Conservation (phyloP, 2,888 invertebrate species). For the Tanypteryx hageni region DNA sequence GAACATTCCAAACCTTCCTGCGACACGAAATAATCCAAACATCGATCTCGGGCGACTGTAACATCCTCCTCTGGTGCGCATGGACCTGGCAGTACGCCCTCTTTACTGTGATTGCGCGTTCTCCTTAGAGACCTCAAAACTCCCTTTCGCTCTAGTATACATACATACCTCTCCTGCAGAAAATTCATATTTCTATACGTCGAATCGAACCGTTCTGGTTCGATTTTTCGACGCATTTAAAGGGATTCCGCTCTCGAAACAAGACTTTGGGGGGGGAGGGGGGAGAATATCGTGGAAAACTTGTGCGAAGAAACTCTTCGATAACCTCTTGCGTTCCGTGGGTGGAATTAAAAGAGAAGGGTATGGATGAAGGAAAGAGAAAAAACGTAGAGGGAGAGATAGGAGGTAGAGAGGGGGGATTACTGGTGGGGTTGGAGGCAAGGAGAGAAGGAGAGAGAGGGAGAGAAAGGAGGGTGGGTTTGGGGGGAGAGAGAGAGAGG, state of each 20-base stretch:
- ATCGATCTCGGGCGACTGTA: no score
- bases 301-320: background rate
- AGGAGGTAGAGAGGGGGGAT: no score
- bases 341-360: slow-evolving; percentile 29
- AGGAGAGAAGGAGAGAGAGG: no score
- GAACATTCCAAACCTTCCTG: no score
- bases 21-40: no score
- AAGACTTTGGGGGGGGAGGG: background rate
- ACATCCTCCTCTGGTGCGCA: no score
- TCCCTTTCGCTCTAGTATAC: no score
- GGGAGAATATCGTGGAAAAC: background rate
- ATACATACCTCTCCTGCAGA: background rate
- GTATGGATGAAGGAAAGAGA: background rate
- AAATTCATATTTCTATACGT: background rate
- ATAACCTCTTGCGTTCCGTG: background rate
- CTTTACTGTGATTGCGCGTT: no score
- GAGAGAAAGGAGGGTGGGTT: no score
- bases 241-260: background rate
- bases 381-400: background rate
- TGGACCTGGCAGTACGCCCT: no score
- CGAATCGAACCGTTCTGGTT: background rate
- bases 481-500: background rate
- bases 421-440: no score
- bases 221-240: slow-evolving; percentile 4
- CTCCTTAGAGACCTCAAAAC: no score